A percentile compares a stretch with the other conserved stretches of the same genome.
Evolutionary conservation across 2,113 vertebrate species (phyloP).

Genomic region (Bujurquina vittata): DNA sequence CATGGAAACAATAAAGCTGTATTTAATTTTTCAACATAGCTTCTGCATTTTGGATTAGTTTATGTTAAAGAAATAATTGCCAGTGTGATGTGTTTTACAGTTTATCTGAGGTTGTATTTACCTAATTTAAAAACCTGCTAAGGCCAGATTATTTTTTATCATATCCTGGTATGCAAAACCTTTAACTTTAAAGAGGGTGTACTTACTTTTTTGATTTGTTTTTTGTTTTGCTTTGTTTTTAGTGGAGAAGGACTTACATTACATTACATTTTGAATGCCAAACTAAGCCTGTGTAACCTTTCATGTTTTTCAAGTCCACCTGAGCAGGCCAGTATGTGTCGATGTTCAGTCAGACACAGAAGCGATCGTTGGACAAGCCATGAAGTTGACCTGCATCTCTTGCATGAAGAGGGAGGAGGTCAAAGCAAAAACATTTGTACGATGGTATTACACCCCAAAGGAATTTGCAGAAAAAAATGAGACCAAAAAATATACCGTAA

Average conservation of each 20-base stretch:
- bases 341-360: conserved; percentile 89
- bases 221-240: too few relatives aligned
- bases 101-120: not conserved
- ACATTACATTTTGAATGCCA: not conserved
- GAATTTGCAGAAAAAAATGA: conserved; percentile 45
- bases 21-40: not conserved
- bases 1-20: not conserved
- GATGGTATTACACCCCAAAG: conserved; percentile 86
- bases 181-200: not conserved
- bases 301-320: conserved; percentile 74
- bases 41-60: not conserved
- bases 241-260: not conserved
- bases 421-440: conserved; percentile 84
- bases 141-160: not conserved
- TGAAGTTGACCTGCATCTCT: conserved; percentile 93
- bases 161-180: not conserved
- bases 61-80: not conserved
- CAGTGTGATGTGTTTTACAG: not conserved
- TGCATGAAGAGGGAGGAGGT: conserved; percentile 96
- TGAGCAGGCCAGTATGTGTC: conserved; percentile 89
- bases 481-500: conserved; percentile 71
- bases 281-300: not conserved
- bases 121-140: not conserved
- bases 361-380: conserved; percentile 85
- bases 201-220: not conserved